Evolutionary conservation across 2,797 vertebrate genomes (phyloP), one percentile per base, ranked within the genome.

Genomic region (Macroramphosus scolopax): DNA sequence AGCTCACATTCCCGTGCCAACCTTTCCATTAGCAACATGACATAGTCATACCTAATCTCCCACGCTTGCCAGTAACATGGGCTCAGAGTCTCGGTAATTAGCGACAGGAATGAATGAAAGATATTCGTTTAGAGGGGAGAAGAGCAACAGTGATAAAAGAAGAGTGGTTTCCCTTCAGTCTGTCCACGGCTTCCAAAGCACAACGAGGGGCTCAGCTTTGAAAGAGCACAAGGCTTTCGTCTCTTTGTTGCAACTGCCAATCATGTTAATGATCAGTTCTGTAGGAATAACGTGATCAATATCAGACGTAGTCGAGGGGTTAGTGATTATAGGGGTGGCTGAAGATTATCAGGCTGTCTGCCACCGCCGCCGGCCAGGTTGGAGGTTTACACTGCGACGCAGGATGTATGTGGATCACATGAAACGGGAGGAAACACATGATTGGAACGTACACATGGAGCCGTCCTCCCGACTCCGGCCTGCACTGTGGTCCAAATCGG

Each of bases 21-120:
- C 72, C 79, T 75, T 81, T 86, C 87, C 79, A 89, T 89, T 88
- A 88, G 82, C 78, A 82, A 82, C 87, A 84, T 86, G 88, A 85
- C 76, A 63, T 81, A 83, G 84, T 80, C 84, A 80, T 84, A 85
- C 77, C 63, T 80, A 78, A 83, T 81, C 76, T 73, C 43, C 69
- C 69, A 51, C 33, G 71, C 75, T 72, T 81, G 79, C 77, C 77
- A 85, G 68, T 58, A 62, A 68, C 74, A 63, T 56, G 62, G 72
- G 70, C 75, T 74, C 62, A 47, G 64, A 55, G 65, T 64, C 57
- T 39, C 71, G 51, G 61, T 80, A 82, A 75, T 86, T 85, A 82
- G 77, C 74, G 72, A 68, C 62, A 75, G 65, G 59, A 74, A 81
- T 77, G 46, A 84, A 84, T 81, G 75, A 81, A 78, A 80, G 68